Evolutionary conservation across 2,113 vertebrate genomes (phyloP).

Genomic region (Periophthalmus modestus): DNA sequence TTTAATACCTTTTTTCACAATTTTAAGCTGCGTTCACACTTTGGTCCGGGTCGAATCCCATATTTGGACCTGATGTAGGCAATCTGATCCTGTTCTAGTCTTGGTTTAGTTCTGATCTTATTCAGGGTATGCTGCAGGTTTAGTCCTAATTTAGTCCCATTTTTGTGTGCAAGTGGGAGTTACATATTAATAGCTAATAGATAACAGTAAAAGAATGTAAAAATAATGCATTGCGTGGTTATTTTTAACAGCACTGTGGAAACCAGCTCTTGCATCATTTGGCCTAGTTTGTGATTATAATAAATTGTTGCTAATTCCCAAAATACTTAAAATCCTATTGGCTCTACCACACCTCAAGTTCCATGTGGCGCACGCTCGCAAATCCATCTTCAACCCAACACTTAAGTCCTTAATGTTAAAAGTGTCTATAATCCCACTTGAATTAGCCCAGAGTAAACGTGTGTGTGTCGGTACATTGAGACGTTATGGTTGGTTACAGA

Average conservation of each 20-base stretch:
- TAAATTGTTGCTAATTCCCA: background rate
- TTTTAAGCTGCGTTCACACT: no score
- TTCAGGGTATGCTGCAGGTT: background rate
- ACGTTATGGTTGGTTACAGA: slow-evolving; percentile 20
- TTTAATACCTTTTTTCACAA: no score
- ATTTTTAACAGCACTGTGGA: background rate
- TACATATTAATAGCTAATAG: background rate
- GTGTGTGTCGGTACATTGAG: slow-evolving; percentile 28
- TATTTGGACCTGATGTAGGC: background rate
- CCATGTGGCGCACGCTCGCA: background rate
- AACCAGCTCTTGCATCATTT: background rate
- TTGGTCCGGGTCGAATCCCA: background rate
- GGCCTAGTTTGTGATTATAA: background rate
- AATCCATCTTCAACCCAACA: slow-evolving; percentile 29
- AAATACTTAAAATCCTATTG: background rate
- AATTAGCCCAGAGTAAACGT: slow-evolving; percentile 17
- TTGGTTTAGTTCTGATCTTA: background rate
- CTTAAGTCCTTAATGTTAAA: slow-evolving; percentile 28
- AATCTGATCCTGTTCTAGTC: background rate
- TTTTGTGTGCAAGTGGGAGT: background rate
- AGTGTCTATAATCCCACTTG: slow-evolving; percentile 50
- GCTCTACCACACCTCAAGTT: background rate
- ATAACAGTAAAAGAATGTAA: background rate
- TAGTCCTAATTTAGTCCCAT: background rate
- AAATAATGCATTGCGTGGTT: background rate